Conservation (phyloP, 2,797 vertebrate species). For the Leptodactylus fallax region DNA sequence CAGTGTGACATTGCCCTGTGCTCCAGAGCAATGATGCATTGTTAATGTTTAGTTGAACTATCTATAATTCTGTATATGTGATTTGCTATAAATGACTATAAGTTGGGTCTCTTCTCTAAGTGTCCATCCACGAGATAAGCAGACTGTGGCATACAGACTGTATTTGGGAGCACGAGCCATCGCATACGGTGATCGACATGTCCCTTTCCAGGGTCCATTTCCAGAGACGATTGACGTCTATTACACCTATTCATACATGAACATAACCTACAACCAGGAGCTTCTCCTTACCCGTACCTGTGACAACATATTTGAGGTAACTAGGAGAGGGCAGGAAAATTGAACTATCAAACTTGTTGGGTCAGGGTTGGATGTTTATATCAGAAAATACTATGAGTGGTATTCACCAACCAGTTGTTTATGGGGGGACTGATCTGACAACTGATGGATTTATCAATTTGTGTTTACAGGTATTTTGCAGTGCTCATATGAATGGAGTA, state of each 20-base stretch:
- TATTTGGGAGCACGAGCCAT: slow-evolving; percentile 85
- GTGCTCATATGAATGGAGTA: not conserved
- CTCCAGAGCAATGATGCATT: not conserved
- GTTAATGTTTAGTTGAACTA: not conserved
- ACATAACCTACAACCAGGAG: slow-evolving; percentile 78
- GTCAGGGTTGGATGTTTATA: not conserved
- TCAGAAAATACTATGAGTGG: no score
- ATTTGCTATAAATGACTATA: not conserved
- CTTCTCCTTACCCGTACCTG: slow-evolving; percentile 69
- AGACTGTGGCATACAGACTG: slow-evolving; percentile 84
- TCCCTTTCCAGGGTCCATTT: slow-evolving; percentile 86
- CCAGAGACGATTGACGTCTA: slow-evolving; percentile 69
- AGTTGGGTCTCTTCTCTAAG: slow-evolving; percentile 69
- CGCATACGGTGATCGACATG: slow-evolving; percentile 79
- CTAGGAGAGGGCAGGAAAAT: not conserved
- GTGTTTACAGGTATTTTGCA: not conserved
- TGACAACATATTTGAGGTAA: slow-evolving; percentile 82
- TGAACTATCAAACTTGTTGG: not conserved
- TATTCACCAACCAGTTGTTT: not conserved
- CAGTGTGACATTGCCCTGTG: not conserved
- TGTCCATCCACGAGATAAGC: slow-evolving; percentile 89
- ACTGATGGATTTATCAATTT: not conserved
- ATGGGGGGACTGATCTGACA: no score
- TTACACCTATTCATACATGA: slow-evolving; percentile 66
- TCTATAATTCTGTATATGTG: not conserved